Evolutionary conservation across 2,888 invertebrate species (phyloP).

Genomic region (Globia sparganii): DNA sequence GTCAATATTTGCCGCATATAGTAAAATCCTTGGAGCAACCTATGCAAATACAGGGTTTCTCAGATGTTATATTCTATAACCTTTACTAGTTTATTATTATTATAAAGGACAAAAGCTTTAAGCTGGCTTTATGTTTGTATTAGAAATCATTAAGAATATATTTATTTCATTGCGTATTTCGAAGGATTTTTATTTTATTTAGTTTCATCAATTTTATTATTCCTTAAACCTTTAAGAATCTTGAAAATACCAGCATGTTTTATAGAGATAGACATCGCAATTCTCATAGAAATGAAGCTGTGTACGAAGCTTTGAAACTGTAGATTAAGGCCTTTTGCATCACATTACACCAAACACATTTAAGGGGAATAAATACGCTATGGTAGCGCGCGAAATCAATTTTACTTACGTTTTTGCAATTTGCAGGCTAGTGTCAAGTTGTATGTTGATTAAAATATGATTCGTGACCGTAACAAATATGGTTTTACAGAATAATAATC

Average conservation of each 20-base stretch:
- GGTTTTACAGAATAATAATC: too few species aligned
- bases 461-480: too few species aligned
- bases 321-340: neutral
- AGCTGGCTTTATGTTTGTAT: neutral
- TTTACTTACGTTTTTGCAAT: too few species aligned
- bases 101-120: constrained; percentile 13
- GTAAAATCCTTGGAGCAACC: constrained; percentile 58
- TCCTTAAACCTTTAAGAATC: neutral
- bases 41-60: constrained; percentile 60
- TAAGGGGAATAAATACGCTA: too few species aligned
- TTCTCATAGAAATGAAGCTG: neutral
- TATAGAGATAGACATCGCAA: neutral
- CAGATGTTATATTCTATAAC: constrained; percentile 19
- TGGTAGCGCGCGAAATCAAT: too few species aligned
- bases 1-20: constrained; percentile 59
- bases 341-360: too few species aligned
- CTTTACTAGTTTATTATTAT: constrained; percentile 18
- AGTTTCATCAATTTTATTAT: neutral
- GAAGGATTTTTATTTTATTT: neutral
- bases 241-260: too few species aligned
- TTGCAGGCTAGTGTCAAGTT: too few species aligned
- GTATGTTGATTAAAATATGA: too few species aligned
- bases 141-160: constrained; percentile 6
- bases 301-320: neutral
- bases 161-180: neutral